Evolutionary conservation across 2,888 invertebrate genomes (phyloP).

Genomic region (Lycophotia porphyrea): DNA sequence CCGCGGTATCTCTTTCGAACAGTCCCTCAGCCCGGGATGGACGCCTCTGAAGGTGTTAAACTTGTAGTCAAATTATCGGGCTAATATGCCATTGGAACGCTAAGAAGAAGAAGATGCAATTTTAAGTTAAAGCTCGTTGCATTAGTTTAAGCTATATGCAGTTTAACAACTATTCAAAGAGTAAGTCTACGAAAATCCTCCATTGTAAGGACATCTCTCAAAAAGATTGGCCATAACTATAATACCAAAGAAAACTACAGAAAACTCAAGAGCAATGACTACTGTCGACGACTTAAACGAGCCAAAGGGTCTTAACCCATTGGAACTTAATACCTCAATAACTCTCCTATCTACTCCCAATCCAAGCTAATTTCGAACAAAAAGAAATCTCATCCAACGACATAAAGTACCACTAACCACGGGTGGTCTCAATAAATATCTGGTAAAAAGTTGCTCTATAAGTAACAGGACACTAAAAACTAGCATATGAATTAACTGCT

Average conservation of each 20-base stretch:
- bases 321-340: not conserved
- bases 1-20: no score
- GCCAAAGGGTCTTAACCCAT: not conserved
- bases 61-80: no score
- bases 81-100: no score
- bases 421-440: constrained; percentile 66
- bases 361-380: constrained; percentile 32
- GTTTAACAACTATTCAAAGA: not conserved
- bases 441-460: constrained; percentile 57
- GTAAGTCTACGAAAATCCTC: not conserved
- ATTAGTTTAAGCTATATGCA: no score
- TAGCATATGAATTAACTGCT: constrained; percentile 63
- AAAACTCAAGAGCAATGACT: not conserved
- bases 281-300: not conserved
- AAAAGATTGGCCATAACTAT: not conserved
- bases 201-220: not conserved
- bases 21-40: no score
- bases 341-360: constrained; percentile 9
- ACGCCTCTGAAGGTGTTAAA: no score
- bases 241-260: not conserved
- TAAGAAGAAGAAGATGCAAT: no score
- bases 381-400: constrained; percentile 22
- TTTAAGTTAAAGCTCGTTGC: no score
- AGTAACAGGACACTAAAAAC: constrained; percentile 68
- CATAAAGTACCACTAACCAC: constrained; percentile 34